Conservation (phyloP, 2,113 vertebrate species). For the Sorex fumeus region DNA sequence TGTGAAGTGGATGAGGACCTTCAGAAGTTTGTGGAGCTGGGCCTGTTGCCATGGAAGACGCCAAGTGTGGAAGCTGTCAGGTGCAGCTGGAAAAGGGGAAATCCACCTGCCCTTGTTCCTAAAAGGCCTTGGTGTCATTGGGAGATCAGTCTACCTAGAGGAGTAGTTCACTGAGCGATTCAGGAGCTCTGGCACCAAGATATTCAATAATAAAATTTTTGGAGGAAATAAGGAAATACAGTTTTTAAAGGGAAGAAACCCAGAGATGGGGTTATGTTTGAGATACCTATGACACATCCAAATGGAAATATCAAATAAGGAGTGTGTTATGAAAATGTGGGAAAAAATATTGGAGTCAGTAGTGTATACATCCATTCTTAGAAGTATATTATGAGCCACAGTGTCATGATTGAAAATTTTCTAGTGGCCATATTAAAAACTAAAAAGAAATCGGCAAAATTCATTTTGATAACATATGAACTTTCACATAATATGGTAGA, state of each 20-base stretch:
- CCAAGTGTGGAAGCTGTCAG: too few species aligned
- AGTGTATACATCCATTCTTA: background rate
- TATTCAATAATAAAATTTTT: too few species aligned
- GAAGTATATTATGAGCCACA: background rate
- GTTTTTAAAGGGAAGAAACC: background rate
- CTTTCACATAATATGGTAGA: background rate
- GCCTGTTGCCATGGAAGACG: too few species aligned
- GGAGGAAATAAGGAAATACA: background rate
- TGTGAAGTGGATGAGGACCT: too few species aligned
- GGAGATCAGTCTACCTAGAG: too few species aligned
- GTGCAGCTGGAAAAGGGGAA: too few species aligned
- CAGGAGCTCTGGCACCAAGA: too few species aligned
- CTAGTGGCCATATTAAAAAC: background rate
- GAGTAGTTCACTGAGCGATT: too few species aligned
- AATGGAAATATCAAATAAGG: background rate
- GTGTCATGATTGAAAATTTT: background rate
- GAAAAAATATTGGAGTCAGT: background rate
- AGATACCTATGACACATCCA: background rate
- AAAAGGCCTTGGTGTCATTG: too few species aligned
- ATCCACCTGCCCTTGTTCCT: too few species aligned
- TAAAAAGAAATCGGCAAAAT: conserved; percentile 1
- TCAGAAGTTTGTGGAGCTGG: too few species aligned
- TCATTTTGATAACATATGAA: background rate
- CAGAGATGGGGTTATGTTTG: conserved; percentile 3
- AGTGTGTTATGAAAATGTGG: background rate